A percentile compares a stretch with the other conserved stretches of the same genome.
phyloP scores from a whole-genome alignment of 2,113 vertebrate genomes.

The Sus scrofa region DNA sequence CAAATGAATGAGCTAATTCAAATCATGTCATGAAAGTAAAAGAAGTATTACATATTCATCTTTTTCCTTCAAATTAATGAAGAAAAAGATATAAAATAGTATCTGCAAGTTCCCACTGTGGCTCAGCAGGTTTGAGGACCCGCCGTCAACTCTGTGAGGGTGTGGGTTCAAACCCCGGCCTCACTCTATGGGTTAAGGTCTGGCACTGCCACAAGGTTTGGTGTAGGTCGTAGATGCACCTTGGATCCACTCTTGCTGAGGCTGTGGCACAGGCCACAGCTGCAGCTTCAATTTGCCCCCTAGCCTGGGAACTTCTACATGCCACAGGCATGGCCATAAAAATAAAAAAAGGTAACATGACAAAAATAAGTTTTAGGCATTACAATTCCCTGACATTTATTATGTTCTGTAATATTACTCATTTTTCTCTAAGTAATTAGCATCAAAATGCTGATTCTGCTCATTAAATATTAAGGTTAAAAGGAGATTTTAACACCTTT shows the following conservation, averaged over 20 bases:
- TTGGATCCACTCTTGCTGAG: no score
- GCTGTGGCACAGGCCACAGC: no score
- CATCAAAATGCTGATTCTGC: constrained; percentile 10
- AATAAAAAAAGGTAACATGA: background rate
- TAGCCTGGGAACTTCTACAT: no score
- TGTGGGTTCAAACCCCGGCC: no score
- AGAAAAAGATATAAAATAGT: background rate
- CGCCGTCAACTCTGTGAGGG: no score
- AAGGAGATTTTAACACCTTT: background rate
- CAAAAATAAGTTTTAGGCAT: constrained; percentile 12
- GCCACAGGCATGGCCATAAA: no score
- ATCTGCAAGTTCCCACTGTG: background rate
- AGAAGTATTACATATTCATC: background rate
- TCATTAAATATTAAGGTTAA: background rate
- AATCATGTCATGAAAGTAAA: constrained; percentile 18
- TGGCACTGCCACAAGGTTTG: no score
- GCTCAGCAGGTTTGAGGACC: no score
- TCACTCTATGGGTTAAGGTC: no score
- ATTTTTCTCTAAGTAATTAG: constrained; percentile 45
- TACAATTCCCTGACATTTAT: constrained; percentile 13
- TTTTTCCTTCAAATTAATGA: constrained; percentile 43
- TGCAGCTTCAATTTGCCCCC: no score
- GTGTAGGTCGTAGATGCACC: no score
- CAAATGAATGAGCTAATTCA: constrained; percentile 31
- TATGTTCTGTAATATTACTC: background rate